These are phyloP conservation scores for Crioceris asparagi DNA, from an alignment of 2,888 invertebrate genomes.

Conservation along the genomic window DNA sequence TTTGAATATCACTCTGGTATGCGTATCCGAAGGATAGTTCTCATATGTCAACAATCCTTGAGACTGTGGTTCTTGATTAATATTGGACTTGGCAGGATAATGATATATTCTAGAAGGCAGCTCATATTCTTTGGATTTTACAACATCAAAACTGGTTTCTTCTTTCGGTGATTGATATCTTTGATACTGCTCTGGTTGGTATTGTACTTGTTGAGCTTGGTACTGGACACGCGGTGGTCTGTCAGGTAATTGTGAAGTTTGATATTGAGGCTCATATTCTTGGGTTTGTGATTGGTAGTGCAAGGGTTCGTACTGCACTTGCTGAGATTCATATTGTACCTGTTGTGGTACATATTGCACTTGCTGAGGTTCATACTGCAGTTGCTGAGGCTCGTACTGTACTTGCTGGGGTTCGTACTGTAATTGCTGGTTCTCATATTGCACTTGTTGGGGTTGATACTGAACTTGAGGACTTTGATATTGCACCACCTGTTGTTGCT, in stretches of 20 bases:
- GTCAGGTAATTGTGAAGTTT: constrained; percentile 7
- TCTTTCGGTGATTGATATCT: constrained; percentile 7
- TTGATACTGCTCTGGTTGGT: constrained; percentile 2
- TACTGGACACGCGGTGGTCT: constrained; percentile 7
- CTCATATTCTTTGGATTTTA: too few species aligned
- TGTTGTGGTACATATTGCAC: background rate
- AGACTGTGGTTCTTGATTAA: background rate
- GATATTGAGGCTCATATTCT: constrained; percentile 6
- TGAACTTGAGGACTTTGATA: constrained; percentile 1
- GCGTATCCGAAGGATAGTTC: constrained; percentile 48
- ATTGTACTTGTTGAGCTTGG: background rate
- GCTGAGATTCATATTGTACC: constrained; percentile 1
- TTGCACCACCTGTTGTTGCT: background rate
- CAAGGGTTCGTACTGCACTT: constrained; percentile 9
- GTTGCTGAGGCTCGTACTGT: constrained; percentile 8
- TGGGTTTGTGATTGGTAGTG: constrained; percentile 11
- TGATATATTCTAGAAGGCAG: too few species aligned
- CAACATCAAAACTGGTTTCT: too few species aligned
- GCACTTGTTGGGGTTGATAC: constrained; percentile 2
- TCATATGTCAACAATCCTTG: constrained; percentile 39
- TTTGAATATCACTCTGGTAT: constrained; percentile 45
- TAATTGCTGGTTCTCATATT: constrained; percentile 8
- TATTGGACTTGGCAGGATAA: too few species aligned
- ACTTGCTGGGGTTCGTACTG: constrained; percentile 4
- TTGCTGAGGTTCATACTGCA: constrained; percentile 1